Conservation (phyloP, 2,888 invertebrate genomes). For the Tetanocera ferruginea region DNA sequence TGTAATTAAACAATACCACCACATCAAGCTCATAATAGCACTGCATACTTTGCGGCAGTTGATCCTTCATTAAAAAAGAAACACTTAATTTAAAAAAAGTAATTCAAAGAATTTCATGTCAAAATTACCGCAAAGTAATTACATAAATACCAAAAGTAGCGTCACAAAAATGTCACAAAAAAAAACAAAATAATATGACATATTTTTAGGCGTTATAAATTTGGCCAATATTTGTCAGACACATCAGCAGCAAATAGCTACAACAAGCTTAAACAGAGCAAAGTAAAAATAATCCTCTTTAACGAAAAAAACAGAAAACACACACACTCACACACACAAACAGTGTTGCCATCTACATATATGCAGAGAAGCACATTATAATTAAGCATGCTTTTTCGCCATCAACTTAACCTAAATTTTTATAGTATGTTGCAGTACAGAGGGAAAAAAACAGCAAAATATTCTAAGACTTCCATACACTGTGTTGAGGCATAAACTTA, state of each 20-base stretch:
- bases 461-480: neutral
- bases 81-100: too few relatives aligned
- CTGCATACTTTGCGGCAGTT: too few relatives aligned
- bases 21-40: too few relatives aligned
- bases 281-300: neutral
- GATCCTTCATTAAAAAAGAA: too few relatives aligned
- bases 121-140: too few relatives aligned
- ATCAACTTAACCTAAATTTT: constrained; percentile 1
- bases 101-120: too few relatives aligned
- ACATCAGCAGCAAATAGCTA: neutral
- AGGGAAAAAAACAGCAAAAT: neutral
- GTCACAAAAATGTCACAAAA: too few relatives aligned
- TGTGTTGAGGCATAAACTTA: neutral
- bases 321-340: neutral
- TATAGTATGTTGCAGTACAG: neutral
- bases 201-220: constrained; percentile 10
- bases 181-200: neutral
- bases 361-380: neutral
- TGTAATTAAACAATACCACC: too few relatives aligned
- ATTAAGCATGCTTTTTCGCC: neutral
- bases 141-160: too few relatives aligned
- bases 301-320: neutral
- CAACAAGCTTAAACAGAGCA: neutral
- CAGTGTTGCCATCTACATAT: neutral
- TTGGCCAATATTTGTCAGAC: neutral